Base-by-base conservation (phyloP, 2,113 vertebrate species). In the Rhinichthys klamathensis region DNA sequence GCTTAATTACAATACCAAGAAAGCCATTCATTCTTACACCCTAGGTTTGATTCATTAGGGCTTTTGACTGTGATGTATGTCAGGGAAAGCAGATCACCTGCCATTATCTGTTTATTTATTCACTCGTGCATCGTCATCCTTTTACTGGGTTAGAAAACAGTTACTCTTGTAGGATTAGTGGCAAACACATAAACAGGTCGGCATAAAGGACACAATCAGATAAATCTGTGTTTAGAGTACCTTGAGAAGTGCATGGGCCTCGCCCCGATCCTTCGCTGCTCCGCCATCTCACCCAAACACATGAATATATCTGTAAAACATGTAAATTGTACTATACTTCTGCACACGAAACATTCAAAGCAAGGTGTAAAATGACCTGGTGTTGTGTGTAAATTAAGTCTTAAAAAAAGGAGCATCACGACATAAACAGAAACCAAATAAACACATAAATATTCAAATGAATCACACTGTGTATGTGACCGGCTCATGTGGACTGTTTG, bases 211-310 rank as follows among this genome's bases (percentile, higher is more conserved):
- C 30, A 30, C 61, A 46, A 30, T 80, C 38, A 46, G 30, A 21
- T 70, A 51, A 54, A 81, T 69, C 78, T 72, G 70, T 69, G 46
- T 75, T 44, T n/a, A 44, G 27, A 65, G 76, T 35, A 25, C 32
- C 61, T n/a, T 82, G 83, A 86, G 63, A 86, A 86, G 82, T 86
- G 86, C 86, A 89, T 82, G 84, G 80, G 38, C 84, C 49, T 85
- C 46, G 38, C 41, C 46, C 65, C 41, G 23, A 84, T 76, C 79
- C 86, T 85, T 79, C 77, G 70, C 10, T 85, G 83, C 81, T 86
- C 88, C 88, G 90, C 89, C 91, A 90, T 91, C 87, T 90, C 92
- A 94, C 92, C 97, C 96, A 97, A 97, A 84, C 2, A 54, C 70
- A 32, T 54, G 9, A 21, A 51, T 21, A 73, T 54, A 90, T 77